Evolutionary conservation across 2,888 invertebrate species (phyloP), one percentile per base, ranked within the genome.

Genomic region (Frankliniella fusca): DNA sequence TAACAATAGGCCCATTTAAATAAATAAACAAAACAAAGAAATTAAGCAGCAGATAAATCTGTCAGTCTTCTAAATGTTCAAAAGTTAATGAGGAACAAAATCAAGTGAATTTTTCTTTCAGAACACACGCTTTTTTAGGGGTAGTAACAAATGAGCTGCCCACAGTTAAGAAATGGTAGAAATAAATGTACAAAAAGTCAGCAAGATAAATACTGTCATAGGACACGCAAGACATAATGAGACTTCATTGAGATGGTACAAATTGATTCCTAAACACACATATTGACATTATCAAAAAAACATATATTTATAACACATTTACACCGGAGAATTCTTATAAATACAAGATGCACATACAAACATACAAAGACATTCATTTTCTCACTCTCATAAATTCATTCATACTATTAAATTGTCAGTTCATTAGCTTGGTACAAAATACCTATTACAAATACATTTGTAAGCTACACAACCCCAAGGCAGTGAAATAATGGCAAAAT

Each of bases 361-460:
- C 27, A 27, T 76, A 27, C 27, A 12, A 27, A 76, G 23, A 76
- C 8, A 27, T 27, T 18, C 18, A 61, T 0, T 20, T 20, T 20
- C 7, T 7, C 18, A 61, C 61, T 1, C 18, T 61, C 38, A 61
- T n/a, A 61, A 61, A 7, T n/a, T 15, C 61, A 61, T 18, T 61
- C 61, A 61, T n/a, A 61, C n/a, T 18, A 61, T 61, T 76, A 76
- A 76, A 27, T 76, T 76, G 70, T 76, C 70, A 76, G 70, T 76
- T 76, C 70, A 76, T 76, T 76, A 76, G 70, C n/a, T 76, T 76
- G 70, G 70, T 76, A 76, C 70, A 76, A 76, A 27, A 76, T 76
- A 76, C 70, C 23, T n/a, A n/a, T 11, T 23, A 23, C 9, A 23
- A 27, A 27, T n/a, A 76, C 70, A 76, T 27, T 76, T 12, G 27